phyloP scores from a whole-genome alignment of 2,797 vertebrate genomes.

The Geotrypetes seraphini region DNA sequence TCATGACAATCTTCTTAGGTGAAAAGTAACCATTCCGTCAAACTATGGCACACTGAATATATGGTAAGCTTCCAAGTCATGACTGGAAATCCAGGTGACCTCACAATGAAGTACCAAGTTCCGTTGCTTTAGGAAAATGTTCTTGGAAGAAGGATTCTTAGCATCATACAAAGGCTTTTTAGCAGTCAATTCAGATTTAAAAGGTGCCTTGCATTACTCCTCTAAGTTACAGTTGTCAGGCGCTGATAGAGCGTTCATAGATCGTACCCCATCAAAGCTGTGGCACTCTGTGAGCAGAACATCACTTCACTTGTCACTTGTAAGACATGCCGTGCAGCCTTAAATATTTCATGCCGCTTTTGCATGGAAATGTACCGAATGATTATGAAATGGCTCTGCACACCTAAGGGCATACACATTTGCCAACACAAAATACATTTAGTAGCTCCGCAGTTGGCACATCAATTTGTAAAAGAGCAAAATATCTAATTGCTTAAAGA shows the following conservation, averaged over 20 bases:
- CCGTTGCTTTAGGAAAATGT: background rate
- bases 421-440: background rate
- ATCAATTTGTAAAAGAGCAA: slow-evolving; percentile 11
- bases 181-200: slow-evolving; percentile 3
- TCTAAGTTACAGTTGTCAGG: background rate
- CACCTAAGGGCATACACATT: background rate
- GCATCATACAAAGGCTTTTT: background rate
- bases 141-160: background rate
- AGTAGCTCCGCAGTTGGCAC: background rate
- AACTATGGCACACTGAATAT: too few species aligned
- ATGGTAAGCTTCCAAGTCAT: too few species aligned
- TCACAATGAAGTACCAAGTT: background rate
- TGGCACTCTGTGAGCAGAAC: background rate
- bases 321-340: background rate
- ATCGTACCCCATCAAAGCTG: background rate
- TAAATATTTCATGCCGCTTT: background rate
- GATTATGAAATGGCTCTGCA: background rate
- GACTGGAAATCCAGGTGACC: too few species aligned
- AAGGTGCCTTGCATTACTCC: background rate
- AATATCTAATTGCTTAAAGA: slow-evolving; percentile 18
- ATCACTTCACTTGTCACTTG: background rate
- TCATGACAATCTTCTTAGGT: too few species aligned
- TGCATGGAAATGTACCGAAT: background rate
- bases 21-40: too few species aligned
- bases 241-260: background rate